These are phyloP conservation scores for Pegea sp. DNA, from an alignment of 23 tunicate species.

Conservation along the genomic window DNA sequence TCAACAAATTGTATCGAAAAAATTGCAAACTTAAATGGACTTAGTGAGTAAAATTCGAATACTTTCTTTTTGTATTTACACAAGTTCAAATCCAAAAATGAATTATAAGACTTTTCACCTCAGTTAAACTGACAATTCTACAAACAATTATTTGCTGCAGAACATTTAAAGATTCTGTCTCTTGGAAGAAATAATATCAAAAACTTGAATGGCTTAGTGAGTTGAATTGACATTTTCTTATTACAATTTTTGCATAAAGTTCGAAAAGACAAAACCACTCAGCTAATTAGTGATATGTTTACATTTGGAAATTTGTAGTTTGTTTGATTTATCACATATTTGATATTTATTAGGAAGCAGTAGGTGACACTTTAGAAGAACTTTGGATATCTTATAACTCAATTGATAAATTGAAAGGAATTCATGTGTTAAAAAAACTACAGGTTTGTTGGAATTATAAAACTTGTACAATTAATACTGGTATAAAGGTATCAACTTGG, in stretches of 20 bases:
- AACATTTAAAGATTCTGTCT: constrained; percentile 60
- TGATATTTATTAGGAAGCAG: constrained; percentile 47
- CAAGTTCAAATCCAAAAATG: too few species aligned
- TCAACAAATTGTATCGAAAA: constrained; percentile 89
- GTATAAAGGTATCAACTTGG: neutral
- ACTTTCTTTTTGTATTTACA: too few species aligned
- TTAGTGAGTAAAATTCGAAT: constrained; percentile 30
- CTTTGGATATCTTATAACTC: constrained; percentile 84
- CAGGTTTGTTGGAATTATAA: constrained; percentile 29
- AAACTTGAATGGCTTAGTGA: constrained; percentile 83
- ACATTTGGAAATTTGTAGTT: neutral
- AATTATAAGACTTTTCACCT: neutral
- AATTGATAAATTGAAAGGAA: constrained; percentile 79
- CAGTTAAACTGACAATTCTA: neutral
- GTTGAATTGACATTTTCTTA: neutral
- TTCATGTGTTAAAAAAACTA: constrained; percentile 78
- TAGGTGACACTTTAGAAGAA: constrained; percentile 76
- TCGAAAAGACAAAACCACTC: neutral
- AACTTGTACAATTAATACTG: neutral
- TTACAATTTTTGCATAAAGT: neutral
- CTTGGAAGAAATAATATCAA: constrained; percentile 88
- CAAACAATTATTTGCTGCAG: constrained; percentile 6
- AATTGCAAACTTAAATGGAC: constrained; percentile 85
- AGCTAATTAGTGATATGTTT: neutral
- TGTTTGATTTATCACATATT: neutral